Conservation (phyloP, 2,888 invertebrate genomes). For the Parochlus steinenii region DNA sequence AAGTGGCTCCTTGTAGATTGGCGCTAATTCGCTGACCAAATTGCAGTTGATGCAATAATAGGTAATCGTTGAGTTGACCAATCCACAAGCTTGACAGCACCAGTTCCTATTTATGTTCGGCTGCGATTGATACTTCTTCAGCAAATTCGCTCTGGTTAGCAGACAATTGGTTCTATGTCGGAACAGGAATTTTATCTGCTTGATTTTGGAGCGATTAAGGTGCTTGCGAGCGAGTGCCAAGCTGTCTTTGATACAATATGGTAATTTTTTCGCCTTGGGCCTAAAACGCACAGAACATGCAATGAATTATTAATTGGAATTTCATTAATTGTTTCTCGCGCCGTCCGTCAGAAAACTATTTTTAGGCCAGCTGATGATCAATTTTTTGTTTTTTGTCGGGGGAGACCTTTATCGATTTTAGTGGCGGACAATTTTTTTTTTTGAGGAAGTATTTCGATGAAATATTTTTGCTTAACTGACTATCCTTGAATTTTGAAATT, state of each 20-base stretch:
- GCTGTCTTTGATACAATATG: slow-evolving; percentile 12
- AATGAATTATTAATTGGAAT: too few relatives aligned
- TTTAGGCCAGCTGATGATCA: too few relatives aligned
- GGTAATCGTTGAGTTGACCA: slow-evolving; percentile 19
- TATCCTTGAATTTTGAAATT: too few relatives aligned
- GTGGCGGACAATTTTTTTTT: too few relatives aligned
- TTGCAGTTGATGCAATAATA: slow-evolving; percentile 32
- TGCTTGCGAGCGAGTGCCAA: slow-evolving; percentile 11
- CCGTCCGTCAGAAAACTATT: too few relatives aligned
- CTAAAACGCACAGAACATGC: too few relatives aligned
- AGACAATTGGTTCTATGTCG: slow-evolving; percentile 10
- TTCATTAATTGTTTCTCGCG: too few relatives aligned
- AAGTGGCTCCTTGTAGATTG: slow-evolving; percentile 30
- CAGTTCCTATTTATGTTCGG: slow-evolving; percentile 11
- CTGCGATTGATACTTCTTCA: slow-evolving; percentile 11
- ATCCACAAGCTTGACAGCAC: slow-evolving; percentile 11
- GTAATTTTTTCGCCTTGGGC: slow-evolving; percentile 11
- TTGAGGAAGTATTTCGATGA: too few relatives aligned
- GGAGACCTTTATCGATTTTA: too few relatives aligned
- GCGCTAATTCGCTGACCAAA: slow-evolving; percentile 29
- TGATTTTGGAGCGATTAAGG: slow-evolving; percentile 11
- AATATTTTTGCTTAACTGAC: too few relatives aligned
- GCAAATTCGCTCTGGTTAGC: slow-evolving; percentile 4
- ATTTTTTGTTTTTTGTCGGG: too few relatives aligned
- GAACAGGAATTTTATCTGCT: slow-evolving; percentile 10